These are phyloP conservation scores for Papilio dardanus DNA, from an alignment of 1,140 invertebrate genomes.

Conservation along the genomic window DNA sequence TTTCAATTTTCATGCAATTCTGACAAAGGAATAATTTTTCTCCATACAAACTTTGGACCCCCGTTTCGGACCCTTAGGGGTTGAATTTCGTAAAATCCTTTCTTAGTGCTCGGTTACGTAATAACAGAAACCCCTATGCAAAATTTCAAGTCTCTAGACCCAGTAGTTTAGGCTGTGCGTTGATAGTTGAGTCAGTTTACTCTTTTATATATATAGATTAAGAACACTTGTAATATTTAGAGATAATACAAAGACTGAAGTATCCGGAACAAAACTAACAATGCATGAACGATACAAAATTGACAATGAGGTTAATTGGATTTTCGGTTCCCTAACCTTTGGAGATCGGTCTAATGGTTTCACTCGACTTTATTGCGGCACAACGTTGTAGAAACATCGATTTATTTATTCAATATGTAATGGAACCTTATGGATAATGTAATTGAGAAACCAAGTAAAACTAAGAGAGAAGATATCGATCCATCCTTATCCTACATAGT, in stretches of 20 bases:
- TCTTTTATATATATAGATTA: no score
- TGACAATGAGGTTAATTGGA: conserved; percentile 38
- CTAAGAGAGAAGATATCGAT: neutral
- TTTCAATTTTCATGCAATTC: no score
- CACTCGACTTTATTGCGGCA: conserved; percentile 33
- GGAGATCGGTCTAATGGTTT: conserved; percentile 37
- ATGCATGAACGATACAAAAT: conserved; percentile 27
- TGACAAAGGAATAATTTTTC: no score
- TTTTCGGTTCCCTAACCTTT: conserved; percentile 36
- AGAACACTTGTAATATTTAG: neutral
- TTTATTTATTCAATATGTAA: conserved; percentile 30
- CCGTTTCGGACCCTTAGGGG: no score
- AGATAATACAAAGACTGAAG: neutral
- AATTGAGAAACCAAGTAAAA: conserved; percentile 20
- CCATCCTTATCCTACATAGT: neutral
- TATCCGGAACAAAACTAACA: conserved; percentile 26
- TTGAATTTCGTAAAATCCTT: no score
- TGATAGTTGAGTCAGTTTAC: no score
- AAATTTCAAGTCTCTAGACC: no score
- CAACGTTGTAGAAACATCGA: conserved; percentile 28
- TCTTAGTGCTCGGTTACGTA: no score
- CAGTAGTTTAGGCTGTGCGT: no score
- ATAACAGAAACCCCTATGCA: no score
- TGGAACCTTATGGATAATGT: conserved; percentile 11
- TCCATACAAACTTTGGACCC: no score